phyloP scores from a whole-genome alignment of 2,888 invertebrate species.

The Coecobrya sp. region DNA sequence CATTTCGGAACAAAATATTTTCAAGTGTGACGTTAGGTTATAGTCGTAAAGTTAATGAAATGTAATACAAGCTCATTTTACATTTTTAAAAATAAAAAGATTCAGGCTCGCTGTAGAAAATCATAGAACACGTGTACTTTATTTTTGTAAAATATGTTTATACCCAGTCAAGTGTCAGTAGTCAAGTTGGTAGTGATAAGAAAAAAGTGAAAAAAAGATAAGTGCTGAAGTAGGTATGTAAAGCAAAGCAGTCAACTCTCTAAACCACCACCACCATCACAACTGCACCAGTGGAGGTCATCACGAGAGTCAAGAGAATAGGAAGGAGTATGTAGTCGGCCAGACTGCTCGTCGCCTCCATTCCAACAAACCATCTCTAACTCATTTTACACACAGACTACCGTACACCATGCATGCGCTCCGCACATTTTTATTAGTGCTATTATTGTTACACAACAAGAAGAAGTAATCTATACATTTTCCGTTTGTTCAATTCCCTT shows the following conservation, averaged over 20 bases:
- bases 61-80: slow-evolving; percentile 48
- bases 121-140: slow-evolving; percentile 19
- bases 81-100: slow-evolving; percentile 21
- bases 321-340: background rate
- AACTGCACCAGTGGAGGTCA: slow-evolving; percentile 59
- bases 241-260: background rate
- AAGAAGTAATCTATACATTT: background rate
- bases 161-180: slow-evolving; percentile 29
- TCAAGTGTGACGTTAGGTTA: background rate
- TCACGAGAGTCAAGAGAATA: slow-evolving; percentile 20
- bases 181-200: background rate
- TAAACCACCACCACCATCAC: slow-evolving; percentile 4
- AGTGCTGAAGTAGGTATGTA: slow-evolving; percentile 5
- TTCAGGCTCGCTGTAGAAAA: background rate
- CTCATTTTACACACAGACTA: background rate
- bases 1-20: background rate
- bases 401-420: slow-evolving; percentile 13
- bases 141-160: background rate
- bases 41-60: background rate
- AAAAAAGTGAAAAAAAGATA: slow-evolving; percentile 28
- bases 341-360: slow-evolving; percentile 79
- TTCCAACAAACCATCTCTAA: background rate
- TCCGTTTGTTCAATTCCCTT: background rate
- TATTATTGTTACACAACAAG: slow-evolving; percentile 14
- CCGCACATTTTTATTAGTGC: slow-evolving; percentile 36